Base-by-base conservation (phyloP, 2,797 vertebrate species). In the Syngnathus acus region DNA sequence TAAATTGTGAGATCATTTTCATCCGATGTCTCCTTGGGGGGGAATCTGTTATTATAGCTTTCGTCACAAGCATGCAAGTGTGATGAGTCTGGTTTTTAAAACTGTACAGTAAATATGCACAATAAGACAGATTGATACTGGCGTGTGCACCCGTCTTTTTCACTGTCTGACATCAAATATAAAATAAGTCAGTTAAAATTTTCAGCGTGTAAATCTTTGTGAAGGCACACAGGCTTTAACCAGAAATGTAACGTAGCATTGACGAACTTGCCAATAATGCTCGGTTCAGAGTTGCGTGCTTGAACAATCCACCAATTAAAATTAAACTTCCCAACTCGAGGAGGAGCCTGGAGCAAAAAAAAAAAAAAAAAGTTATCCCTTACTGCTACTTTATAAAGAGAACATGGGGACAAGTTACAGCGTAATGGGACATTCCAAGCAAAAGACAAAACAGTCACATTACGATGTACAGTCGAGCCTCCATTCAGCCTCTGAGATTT, bases 1-100 rank as follows among this genome's bases (percentile, higher is more conserved):
- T 50, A 79, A 75, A 71, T 76, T 64, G 73, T 78, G 81, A 70
- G 71, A 88, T 85, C 77, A 83, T 86, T 83, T 84, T 84, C 71
- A 78, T 69, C 79, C 81, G 72, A 82, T 19, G 55, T 58, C 16
- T 38, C 55, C 55, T 7, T 23, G 51, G 54, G 26, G 54, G 54
- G 21, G 8, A 37, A n/a, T 50, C 7, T 48, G 47, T 14, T 48
- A 48, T 54, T 11, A 26, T 62, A 68, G 71, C n/a, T 66, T 83
- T 80, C 82, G 79, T 83, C 73, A 80, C 78, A 76, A 42, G 73
- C 73, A 81, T 80, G 74, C 74, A 80, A 71, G 72, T 69, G 68
- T 61, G 57, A 11, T 43, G 19, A 43, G 65, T 71, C 65, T 23
- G n/a, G 43, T 51, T 67, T 58, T 58, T 17, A 58, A 58, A 58